Base-by-base conservation (phyloP, 2,797 vertebrate species). In the Thunnus albacares region DNA sequence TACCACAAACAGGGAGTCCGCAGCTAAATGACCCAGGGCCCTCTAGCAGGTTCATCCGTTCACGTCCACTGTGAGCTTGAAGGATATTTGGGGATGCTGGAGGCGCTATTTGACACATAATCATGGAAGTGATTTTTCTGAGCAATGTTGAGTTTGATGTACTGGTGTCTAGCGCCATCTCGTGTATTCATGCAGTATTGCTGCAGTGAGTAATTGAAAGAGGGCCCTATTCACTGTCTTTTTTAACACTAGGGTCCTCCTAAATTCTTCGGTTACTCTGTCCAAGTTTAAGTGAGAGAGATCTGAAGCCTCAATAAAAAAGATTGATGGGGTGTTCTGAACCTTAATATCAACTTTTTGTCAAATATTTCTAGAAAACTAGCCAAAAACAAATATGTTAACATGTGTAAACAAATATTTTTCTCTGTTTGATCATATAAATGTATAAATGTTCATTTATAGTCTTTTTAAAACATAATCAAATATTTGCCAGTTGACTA, bases 81-180 rank as follows among this genome's bases (percentile, higher is more conserved):
- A 49, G 30, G 8, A 49, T 1, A 18, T 18, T 30, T 7, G 14
- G 8, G 22, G 10, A 6, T 20, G 55, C 47, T 24, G 35, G 20
- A 71, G 28, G 22, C 20, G 15, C 12, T 64, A 3, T 12, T 43
- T 28, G 10, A 41, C 13, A 49, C 3, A 24, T 12, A 53, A 18
- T 51, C 49, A 61, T 0, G 26, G 47, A 51, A 49, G 3, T 43
- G 43, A 66, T 2, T 4, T 14, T 13, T 33, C 47, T 22, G 11
- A 3, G 6, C 9, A 20, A 20, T 1, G 0, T 20, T 30, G 2
- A 41, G 49, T 53, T 56, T 69, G 1, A 43, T 70, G 12, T 35
- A 0, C 3, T 4, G 3, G 17, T 9, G 2, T 75, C 38, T 90
- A 64, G 60, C 80, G 49, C 88, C 88, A 84, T 75, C 93, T 87